These are phyloP conservation scores for Adoxophyes honmai DNA, from an alignment of 1,140 invertebrate species.

Conservation along the genomic window DNA sequence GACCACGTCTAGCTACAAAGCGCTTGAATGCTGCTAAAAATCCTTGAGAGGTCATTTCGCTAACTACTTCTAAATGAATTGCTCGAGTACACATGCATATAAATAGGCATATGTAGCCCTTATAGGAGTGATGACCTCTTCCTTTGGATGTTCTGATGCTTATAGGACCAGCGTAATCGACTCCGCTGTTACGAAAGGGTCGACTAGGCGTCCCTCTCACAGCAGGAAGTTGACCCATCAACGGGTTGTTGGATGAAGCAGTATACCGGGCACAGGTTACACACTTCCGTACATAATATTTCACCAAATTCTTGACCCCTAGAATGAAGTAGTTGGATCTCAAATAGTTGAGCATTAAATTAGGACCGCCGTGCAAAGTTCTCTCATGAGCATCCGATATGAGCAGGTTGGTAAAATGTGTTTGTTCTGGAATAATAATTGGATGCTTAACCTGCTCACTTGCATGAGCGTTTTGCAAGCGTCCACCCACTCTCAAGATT, in stretches of 20 bases:
- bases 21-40: conserved; percentile 37
- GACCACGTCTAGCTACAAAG: no score
- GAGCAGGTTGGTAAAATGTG: neutral
- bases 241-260: neutral
- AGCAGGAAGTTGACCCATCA: neutral
- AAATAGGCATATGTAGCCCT: no score
- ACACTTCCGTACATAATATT: neutral
- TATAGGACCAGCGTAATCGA: neutral
- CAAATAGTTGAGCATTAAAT: neutral
- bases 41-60: conserved; percentile 22
- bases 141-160: neutral
- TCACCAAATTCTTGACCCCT: neutral
- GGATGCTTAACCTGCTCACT: neutral
- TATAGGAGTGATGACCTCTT: conserved; percentile 17
- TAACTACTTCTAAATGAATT: conserved; percentile 31
- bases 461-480: neutral
- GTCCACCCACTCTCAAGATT: neutral
- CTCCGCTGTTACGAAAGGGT: neutral
- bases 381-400: neutral
- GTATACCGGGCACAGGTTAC: neutral
- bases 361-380: neutral
- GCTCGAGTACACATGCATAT: no score
- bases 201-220: neutral
- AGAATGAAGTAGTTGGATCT: neutral
- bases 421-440: neutral